Base-by-base conservation (phyloP, 2,113 vertebrate species). In the Chauna torquata region DNA sequence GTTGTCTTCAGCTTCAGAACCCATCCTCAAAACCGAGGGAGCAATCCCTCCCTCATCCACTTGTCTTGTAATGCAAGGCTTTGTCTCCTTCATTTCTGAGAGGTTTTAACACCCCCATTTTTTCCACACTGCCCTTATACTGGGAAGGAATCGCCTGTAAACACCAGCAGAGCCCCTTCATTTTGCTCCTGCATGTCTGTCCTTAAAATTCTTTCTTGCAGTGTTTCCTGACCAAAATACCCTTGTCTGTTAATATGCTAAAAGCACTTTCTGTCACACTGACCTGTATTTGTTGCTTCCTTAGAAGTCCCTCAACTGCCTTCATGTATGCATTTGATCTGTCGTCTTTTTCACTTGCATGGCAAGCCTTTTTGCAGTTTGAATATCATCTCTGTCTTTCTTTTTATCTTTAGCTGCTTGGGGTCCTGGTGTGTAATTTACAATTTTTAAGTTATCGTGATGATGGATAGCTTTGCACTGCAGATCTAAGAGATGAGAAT, bases 381-480 rank as follows among this genome's bases (percentile, higher is more conserved):
- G 93, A 79, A 38, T 45, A 45, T 87, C 57, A 61, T 76, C 72
- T 54, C 57, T 7, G 2, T 57, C 44, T 76, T 69, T 64, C 52
- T 87, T 69, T 95, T 92, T 64, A 54, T 72, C 93, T 82, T 92
- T 1, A 70, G 75, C 45, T 58, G 30, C 90, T 80, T 30, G 58
- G 44, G 84, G 36, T 75, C 74, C 50, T 30, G 44, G 38, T 77
- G 66, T 61, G 13, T 91, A 82, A 82, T 82, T 88, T 87, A 72
- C 62, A 90, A 3, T 85, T 91, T 93, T 88, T 79, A 65, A 94
- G 90, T 88, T 88, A 17, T 24, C 32, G 75, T 69, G 79, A n/a
- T 74, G 62, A 95, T 90, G 87, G 74, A 95, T 85, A 55, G 75
- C 75, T 82, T 87, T 95, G 91, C 69, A 69, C 57, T 57, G 95